Base-by-base conservation (phyloP, 1,140 invertebrate genomes). In the Meloidogyne hapla region DNA sequence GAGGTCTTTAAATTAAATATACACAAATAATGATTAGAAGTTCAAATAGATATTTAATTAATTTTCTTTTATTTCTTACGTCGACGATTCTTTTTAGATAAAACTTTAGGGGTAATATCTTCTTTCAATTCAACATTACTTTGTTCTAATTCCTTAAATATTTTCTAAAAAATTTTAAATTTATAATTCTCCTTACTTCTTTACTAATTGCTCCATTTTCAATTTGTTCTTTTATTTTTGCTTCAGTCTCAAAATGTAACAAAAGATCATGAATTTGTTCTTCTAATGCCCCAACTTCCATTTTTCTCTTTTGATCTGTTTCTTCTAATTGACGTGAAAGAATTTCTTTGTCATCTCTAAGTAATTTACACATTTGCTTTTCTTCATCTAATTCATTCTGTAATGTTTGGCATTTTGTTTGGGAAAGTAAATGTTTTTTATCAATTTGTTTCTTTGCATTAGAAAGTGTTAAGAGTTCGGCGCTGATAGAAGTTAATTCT, bases 211-310 rank as follows among this genome's bases (percentile, higher is more conserved):
- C 21, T 21, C 67, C 80, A 21, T 56, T 45, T 4, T 70, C 75
- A 25, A 78, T 21, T 45, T 85, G 75, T 33, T 82, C 77, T n/a
- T 75, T 33, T 9, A 84, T 33, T 26, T 79, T 81, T 28, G 74
- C 71, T 84, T 93, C 92, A 12, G 94, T 94, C 82, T 97, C 94
- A 71, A 98, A 90, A 87, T 92, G 96, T 89, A 97, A 95, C 94
- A 98, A 96, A 1, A 99, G 89, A 90, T 98, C 95, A 15, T 93
- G 89, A 0, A 98, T 89, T 89, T 98, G 95, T 80, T 97, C 94
- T 81, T 92, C 91, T 12, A 98, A 89, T 18, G 95, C 94, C 0
- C 86, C 76, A 2, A 95, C 90, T 90, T 95, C 92, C 81, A 90
- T 83, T 63, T 85, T 80, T 28, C 74, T 69, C 45, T 68, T 21